These are phyloP conservation scores for Megaceryle alcyon DNA, from an alignment of 2,797 vertebrate genomes.

Conservation along the genomic window DNA sequence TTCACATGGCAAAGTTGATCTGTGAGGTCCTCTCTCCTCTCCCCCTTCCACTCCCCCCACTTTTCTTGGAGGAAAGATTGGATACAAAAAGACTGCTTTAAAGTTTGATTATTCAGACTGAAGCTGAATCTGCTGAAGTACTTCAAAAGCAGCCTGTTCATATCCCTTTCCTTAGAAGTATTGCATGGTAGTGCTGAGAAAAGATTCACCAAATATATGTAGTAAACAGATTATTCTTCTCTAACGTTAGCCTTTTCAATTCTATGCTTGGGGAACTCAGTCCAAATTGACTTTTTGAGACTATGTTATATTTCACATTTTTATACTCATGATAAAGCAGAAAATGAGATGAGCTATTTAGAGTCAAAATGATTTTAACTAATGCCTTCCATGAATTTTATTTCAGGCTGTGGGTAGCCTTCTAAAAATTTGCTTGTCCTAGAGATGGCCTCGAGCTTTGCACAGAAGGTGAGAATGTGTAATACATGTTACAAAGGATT, in stretches of 20 bases:
- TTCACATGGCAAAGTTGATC: neutral
- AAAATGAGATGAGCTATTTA: neutral
- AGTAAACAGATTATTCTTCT: neutral
- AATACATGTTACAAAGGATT: neutral
- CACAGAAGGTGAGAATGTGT: neutral
- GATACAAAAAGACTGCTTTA: neutral
- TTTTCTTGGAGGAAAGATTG: neutral
- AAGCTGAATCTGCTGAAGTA: neutral
- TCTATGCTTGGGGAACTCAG: neutral
- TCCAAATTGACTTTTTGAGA: neutral
- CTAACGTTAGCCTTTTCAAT: neutral
- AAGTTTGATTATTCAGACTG: neutral
- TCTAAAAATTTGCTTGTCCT: neutral
- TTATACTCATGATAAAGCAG: neutral
- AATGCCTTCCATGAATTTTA: neutral
- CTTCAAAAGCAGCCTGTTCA: neutral
- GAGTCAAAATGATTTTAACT: neutral
- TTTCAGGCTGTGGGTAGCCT: neutral
- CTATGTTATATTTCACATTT: neutral
- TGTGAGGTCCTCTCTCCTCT: neutral
- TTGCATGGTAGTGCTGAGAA: neutral
- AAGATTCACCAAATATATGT: neutral
- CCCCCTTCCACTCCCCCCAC: neutral
- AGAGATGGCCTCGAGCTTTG: neutral
- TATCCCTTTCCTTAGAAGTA: neutral